Evolutionary conservation across 2,113 vertebrate species (phyloP).

Genomic region (Loxodonta africana): DNA sequence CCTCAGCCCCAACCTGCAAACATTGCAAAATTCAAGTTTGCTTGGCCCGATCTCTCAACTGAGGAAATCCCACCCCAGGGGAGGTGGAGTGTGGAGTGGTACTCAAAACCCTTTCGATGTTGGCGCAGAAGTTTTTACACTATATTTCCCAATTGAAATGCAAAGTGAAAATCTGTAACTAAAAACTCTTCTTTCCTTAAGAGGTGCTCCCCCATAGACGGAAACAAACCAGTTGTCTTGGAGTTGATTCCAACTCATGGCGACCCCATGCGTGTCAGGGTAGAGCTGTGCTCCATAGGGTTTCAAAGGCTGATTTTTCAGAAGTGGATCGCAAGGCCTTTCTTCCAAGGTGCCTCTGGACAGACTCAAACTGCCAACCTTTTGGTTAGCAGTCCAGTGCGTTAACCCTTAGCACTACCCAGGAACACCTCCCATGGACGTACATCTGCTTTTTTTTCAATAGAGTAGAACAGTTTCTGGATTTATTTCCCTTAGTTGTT

Average conservation of each 20-base stretch:
- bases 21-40: constrained; percentile 65
- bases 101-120: constrained; percentile 73
- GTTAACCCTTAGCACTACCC: background rate
- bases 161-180: constrained; percentile 28
- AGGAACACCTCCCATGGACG: background rate
- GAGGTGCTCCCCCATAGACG: background rate
- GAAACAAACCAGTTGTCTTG: background rate
- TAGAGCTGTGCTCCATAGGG: background rate
- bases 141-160: constrained; percentile 75
- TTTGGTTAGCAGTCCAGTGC: background rate
- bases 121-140: constrained; percentile 9
- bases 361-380: background rate
- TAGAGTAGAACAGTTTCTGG: background rate
- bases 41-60: background rate
- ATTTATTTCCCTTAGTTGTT: background rate
- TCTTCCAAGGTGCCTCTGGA: background rate
- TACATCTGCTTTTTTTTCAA: background rate
- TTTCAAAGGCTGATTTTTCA: background rate
- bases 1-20: constrained; percentile 44
- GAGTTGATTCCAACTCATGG: background rate
- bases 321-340: background rate
- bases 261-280: background rate
- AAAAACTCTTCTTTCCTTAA: constrained; percentile 36
- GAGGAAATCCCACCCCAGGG: constrained; percentile 11
- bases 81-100: background rate